Percentiles rank a stretch among this genome's conserved stretches.
These are phyloP conservation scores for Metalampra italica DNA, from an alignment of 2,888 invertebrate genomes.

Conservation along the genomic window DNA sequence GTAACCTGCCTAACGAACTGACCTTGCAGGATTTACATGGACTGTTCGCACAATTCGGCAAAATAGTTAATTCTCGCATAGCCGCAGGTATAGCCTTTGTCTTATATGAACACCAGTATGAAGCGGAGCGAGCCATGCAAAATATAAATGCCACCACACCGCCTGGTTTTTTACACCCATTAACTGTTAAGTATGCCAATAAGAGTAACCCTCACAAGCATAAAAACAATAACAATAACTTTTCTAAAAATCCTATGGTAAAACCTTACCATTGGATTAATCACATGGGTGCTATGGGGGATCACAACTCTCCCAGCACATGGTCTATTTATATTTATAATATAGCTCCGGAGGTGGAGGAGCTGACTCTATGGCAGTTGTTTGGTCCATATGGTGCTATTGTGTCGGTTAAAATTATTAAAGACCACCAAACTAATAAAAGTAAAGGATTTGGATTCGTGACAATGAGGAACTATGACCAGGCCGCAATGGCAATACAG, in stretches of 20 bases:
- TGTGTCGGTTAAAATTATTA: constrained; percentile 76
- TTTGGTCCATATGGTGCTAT: constrained; percentile 79
- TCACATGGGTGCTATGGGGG: constrained; percentile 71
- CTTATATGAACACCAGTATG: constrained; percentile 72
- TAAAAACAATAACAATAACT: constrained; percentile 73
- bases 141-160: constrained; percentile 71
- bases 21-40: constrained; percentile 77
- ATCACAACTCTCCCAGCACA: constrained; percentile 71
- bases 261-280: constrained; percentile 75
- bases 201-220: constrained; percentile 75
- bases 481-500: constrained; percentile 77
- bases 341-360: constrained; percentile 74
- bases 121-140: constrained; percentile 73
- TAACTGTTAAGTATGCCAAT: constrained; percentile 79
- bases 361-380: constrained; percentile 73
- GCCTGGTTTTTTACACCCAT: constrained; percentile 73
- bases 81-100: constrained; percentile 77
- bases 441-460: constrained; percentile 78
- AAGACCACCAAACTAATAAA: constrained; percentile 75
- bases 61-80: constrained; percentile 77
- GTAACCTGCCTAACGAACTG: constrained; percentile 78
- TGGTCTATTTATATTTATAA: constrained; percentile 78
- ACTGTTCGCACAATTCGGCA: constrained; percentile 76
- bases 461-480: constrained; percentile 76
- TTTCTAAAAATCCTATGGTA: constrained; percentile 64